A percentile compares a stretch with the other conserved stretches of the same genome.
These are phyloP conservation scores for Drosophila littoralis DNA, from an alignment of 1,140 invertebrate species.

Conservation along the genomic window DNA sequence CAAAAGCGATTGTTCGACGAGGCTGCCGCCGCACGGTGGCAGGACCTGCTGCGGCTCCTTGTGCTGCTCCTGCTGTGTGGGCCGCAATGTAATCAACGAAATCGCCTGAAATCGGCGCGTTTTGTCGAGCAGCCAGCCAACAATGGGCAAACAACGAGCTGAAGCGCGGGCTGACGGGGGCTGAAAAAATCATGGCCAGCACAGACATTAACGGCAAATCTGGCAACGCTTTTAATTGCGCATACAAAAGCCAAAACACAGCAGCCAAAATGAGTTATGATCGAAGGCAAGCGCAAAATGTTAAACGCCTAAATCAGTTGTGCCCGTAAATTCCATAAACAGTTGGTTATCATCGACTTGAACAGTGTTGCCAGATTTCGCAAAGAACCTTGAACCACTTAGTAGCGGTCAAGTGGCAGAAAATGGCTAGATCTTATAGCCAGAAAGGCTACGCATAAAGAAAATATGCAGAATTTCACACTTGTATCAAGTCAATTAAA, in stretches of 20 bases:
- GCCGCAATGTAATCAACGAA: constrained; percentile 78
- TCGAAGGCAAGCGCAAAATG: constrained; percentile 14
- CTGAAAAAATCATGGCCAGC: constrained; percentile 53
- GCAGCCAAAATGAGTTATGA: constrained; percentile 68
- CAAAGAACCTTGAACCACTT: not conserved
- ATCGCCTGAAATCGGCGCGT: constrained; percentile 71
- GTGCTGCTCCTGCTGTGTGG: constrained; percentile 5
- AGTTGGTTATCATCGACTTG: not conserved
- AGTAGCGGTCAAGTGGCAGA: not conserved
- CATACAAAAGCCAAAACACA: constrained; percentile 59
- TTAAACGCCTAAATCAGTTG: constrained; percentile 17
- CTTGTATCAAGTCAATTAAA: too few species aligned
- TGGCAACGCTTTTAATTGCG: constrained; percentile 79
- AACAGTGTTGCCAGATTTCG: not conserved
- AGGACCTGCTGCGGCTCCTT: constrained; percentile 22
- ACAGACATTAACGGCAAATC: constrained; percentile 77
- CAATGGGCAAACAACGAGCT: constrained; percentile 49
- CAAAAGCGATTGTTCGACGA: constrained; percentile 30
- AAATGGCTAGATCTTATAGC: not conserved
- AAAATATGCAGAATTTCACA: too few species aligned
- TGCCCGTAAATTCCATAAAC: not conserved
- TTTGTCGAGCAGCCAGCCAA: constrained; percentile 43
- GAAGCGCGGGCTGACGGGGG: constrained; percentile 23
- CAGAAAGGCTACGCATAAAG: too few species aligned
- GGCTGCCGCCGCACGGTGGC: constrained; percentile 6